Conservation (phyloP, 2,888 invertebrate genomes). For the Encarsia formosa region DNA sequence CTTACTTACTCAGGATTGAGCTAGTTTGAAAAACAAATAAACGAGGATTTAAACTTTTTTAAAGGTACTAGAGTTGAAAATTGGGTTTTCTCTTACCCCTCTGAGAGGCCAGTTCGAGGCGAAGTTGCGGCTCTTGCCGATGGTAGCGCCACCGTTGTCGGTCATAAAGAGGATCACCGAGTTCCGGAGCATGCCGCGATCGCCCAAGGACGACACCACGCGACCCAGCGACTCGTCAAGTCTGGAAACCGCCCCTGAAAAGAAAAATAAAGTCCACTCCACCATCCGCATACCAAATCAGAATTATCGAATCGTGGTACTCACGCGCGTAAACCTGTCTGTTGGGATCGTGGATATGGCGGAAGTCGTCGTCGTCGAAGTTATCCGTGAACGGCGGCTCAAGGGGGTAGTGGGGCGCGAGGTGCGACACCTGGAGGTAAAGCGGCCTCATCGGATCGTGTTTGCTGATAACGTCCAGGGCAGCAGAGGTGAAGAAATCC, state of each 20-base stretch:
- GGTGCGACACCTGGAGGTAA: slow-evolving; percentile 76
- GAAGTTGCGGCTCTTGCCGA: slow-evolving; percentile 55
- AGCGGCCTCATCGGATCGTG: slow-evolving; percentile 65
- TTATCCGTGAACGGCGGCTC: slow-evolving; percentile 69
- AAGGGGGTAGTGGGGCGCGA: slow-evolving; percentile 75
- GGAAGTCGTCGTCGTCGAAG: slow-evolving; percentile 54
- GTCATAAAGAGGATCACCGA: slow-evolving; percentile 63
- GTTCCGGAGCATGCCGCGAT: slow-evolving; percentile 56
- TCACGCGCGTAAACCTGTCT: slow-evolving; percentile 73
- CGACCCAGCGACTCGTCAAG: slow-evolving; percentile 62
- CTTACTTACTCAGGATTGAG: no score
- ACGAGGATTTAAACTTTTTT: no score
- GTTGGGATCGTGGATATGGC: slow-evolving; percentile 68
- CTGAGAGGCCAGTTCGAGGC: slow-evolving; percentile 64
- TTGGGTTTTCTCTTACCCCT: slow-evolving; percentile 55
- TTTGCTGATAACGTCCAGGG: slow-evolving; percentile 59
- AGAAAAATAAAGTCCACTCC: no score
- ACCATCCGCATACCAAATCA: no score
- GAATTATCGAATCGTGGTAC: slow-evolving; percentile 25
- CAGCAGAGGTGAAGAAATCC: slow-evolving; percentile 66
- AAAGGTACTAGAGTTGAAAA: no score
- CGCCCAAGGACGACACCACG: slow-evolving; percentile 56
- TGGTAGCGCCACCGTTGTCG: slow-evolving; percentile 61
- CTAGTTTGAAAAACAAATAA: no score
- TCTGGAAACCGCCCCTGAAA: slow-evolving; percentile 59